Conservation (phyloP, 2,113 vertebrate genomes). For the Bufo gargarizans region DNA sequence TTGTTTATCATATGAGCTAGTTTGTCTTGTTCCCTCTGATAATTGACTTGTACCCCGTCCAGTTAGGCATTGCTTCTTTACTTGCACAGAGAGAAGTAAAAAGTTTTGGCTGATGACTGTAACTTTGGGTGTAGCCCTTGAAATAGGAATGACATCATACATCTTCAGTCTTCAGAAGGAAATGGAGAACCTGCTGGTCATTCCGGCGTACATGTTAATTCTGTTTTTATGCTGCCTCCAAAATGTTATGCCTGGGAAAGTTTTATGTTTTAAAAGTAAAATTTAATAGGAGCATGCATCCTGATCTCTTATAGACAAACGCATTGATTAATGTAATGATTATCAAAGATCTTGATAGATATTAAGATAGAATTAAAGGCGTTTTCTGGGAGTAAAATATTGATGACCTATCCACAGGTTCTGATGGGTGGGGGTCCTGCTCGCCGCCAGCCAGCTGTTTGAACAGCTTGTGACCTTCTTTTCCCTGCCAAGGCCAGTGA, state of each 20-base stretch:
- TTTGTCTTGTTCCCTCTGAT: background rate
- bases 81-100: background rate
- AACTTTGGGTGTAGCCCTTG: conserved; percentile 28
- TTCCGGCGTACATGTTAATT: background rate
- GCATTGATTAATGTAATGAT: background rate
- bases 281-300: background rate
- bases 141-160: conserved; percentile 54
- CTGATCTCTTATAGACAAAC: background rate
- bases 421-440: no score
- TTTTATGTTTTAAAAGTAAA: background rate
- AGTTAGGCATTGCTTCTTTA: background rate
- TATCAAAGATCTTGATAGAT: background rate
- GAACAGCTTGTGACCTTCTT: no score
- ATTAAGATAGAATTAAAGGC: no score
- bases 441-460: no score
- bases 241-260: background rate
- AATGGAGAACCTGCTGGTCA: background rate
- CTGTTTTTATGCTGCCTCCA: background rate
- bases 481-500: no score
- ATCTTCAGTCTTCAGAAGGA: conserved; percentile 21
- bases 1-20: background rate
- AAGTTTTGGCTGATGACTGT: conserved; percentile 32
- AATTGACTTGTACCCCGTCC: background rate
- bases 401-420: no score
- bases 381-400: no score